Percentiles rank a stretch among this genome's conserved stretches.
phyloP scores from a whole-genome alignment of 1,140 invertebrate genomes.

The Drosophila kohkoa region DNA sequence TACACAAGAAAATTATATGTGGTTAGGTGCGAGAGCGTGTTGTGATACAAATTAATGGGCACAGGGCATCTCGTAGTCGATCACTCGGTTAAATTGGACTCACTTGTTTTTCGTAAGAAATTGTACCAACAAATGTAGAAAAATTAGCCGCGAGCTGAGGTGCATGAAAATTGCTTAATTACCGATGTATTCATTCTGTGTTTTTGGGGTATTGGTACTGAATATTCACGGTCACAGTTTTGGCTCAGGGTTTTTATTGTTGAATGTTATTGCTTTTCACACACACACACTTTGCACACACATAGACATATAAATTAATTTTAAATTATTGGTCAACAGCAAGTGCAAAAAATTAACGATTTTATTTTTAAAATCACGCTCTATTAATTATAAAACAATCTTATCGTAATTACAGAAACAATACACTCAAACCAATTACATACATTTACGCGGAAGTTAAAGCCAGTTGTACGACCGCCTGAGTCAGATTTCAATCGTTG shows the following conservation, averaged over 20 bases:
- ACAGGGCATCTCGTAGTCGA: too few relatives aligned
- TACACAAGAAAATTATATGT: too few relatives aligned
- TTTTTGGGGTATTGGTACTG: constrained; percentile 48
- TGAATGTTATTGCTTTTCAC: constrained; percentile 25
- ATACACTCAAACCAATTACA: constrained; percentile 33
- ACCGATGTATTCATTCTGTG: constrained; percentile 65
- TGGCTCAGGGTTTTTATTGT: constrained; percentile 58
- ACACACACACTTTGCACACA: not conserved
- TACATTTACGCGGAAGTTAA: constrained; percentile 14
- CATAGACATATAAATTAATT: not conserved
- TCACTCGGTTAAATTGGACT: too few relatives aligned
- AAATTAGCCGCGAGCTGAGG: constrained; percentile 29
- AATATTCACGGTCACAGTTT: constrained; percentile 67
- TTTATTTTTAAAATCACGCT: not conserved
- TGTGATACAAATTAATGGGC: too few relatives aligned
- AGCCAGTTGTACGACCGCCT: not conserved
- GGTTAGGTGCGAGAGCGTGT: too few relatives aligned
- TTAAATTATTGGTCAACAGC: not conserved
- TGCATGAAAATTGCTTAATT: constrained; percentile 75
- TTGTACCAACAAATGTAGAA: constrained; percentile 26
- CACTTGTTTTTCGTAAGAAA: constrained; percentile 25
- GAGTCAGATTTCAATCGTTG: constrained; percentile 15
- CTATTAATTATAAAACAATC: constrained; percentile 5
- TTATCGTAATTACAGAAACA: not conserved
- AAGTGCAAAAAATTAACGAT: not conserved